phyloP scores from a whole-genome alignment of 2,888 invertebrate species.

The Hypomecis atomaria region DNA sequence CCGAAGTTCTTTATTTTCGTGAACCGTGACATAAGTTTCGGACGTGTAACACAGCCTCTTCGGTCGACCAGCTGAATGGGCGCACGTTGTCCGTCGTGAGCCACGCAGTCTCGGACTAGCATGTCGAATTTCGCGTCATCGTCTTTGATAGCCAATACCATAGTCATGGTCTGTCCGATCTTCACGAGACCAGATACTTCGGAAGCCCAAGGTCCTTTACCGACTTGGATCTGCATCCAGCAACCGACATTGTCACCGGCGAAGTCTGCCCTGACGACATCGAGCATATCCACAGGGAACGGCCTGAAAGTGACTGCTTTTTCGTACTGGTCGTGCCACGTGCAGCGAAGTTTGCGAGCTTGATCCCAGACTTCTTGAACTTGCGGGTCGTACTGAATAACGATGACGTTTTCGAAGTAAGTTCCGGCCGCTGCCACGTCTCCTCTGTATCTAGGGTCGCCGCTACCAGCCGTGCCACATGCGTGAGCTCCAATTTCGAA shows the following conservation, averaged over 20 bases:
- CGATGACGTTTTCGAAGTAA: conserved; percentile 97
- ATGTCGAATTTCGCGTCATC: conserved; percentile 98
- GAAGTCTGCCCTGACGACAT: conserved; percentile 97
- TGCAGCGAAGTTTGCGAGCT: conserved; percentile 95
- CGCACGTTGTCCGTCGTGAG: conserved; percentile 96
- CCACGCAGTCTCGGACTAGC: conserved; percentile 97
- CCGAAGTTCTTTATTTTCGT: conserved; percentile 98
- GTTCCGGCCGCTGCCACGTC: conserved; percentile 95
- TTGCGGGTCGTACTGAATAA: conserved; percentile 96
- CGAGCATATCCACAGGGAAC: conserved; percentile 97
- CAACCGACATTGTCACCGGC: conserved; percentile 98
- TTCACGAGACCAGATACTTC: conserved; percentile 97
- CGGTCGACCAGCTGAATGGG: conserved; percentile 97
- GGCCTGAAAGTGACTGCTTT: conserved; percentile 97
- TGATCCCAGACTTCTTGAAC: conserved; percentile 98
- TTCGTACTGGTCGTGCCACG: conserved; percentile 98
- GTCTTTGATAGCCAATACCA: conserved; percentile 97
- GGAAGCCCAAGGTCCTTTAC: conserved; percentile 97
- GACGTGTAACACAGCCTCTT: conserved; percentile 95
- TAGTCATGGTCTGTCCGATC: conserved; percentile 98
- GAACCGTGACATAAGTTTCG: conserved; percentile 96
- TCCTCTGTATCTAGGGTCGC: conserved; percentile 96
- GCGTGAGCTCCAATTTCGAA: conserved; percentile 96
- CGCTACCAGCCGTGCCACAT: conserved; percentile 96
- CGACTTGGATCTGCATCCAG: conserved; percentile 99